These are phyloP conservation scores for Notiomystis cincta DNA, from an alignment of 2,113 vertebrate genomes.

Conservation along the genomic window DNA sequence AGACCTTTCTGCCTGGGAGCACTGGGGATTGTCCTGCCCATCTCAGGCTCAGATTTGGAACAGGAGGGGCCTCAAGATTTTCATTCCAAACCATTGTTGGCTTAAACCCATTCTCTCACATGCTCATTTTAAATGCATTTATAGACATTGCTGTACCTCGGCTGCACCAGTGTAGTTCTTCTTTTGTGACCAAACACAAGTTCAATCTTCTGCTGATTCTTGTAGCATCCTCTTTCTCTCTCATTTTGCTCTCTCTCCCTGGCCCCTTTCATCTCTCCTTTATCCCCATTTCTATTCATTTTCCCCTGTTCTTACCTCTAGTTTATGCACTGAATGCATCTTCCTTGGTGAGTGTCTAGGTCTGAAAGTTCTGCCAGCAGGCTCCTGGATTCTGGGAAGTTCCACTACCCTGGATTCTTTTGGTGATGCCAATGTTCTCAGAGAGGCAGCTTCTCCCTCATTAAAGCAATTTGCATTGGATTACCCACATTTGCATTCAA, in stretches of 20 bases:
- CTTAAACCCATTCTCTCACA: background rate
- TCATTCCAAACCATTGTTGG: background rate
- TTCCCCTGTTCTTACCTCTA: background rate
- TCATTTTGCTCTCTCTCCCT: background rate
- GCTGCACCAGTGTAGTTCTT: background rate
- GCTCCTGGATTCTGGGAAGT: background rate
- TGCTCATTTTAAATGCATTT: background rate
- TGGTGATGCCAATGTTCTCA: background rate
- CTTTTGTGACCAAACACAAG: background rate
- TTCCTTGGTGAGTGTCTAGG: background rate
- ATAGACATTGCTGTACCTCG: background rate
- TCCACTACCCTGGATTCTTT: background rate
- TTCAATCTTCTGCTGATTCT: background rate
- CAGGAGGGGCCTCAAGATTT: background rate
- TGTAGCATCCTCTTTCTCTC: background rate
- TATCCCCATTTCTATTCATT: background rate
- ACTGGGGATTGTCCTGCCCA: background rate
- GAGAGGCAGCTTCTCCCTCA: background rate
- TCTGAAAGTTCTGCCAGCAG: background rate
- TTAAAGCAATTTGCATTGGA: constrained; percentile 34
- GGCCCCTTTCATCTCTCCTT: background rate
- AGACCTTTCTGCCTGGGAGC: background rate
- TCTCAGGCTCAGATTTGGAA: background rate
- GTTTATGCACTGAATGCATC: background rate
- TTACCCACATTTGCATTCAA: constrained; percentile 23